Percentiles rank a stretch among this genome's conserved stretches.
Evolutionary conservation across 23 tunicate species (phyloP).

Genomic region (Phallusia fumigata): DNA sequence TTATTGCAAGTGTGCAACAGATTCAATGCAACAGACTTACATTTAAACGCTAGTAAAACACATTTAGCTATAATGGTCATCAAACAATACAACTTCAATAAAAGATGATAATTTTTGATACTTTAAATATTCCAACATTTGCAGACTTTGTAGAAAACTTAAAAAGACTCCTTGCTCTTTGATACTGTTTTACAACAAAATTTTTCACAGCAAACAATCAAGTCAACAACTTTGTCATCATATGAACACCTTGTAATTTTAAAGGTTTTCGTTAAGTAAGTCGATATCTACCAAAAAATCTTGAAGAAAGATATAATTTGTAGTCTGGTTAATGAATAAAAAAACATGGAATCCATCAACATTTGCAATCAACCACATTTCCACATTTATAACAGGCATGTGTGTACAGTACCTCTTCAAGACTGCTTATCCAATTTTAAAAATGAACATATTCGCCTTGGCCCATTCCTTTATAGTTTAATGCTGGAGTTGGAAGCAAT

Average conservation of each 20-base stretch:
- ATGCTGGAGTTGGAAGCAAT: no score
- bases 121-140: no score
- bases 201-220: no score
- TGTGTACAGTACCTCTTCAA: background rate
- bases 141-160: no score
- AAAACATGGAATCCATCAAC: conserved; percentile 32
- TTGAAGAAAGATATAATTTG: conserved; percentile 27
- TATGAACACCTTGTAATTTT: background rate
- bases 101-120: no score
- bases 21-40: no score
- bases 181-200: no score
- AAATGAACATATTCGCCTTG: conserved; percentile 16
- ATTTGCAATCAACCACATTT: background rate
- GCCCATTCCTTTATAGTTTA: background rate
- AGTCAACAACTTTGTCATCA: no score
- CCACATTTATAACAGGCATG: background rate
- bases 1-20: no score
- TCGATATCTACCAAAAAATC: conserved; percentile 25
- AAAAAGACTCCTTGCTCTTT: no score
- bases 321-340: conserved; percentile 26
- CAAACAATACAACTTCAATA: no score
- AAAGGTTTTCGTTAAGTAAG: background rate
- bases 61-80: background rate
- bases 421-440: conserved; percentile 23
- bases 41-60: background rate